phyloP scores from a whole-genome alignment of 2,888 invertebrate genomes.

The Meta bourneti region DNA sequence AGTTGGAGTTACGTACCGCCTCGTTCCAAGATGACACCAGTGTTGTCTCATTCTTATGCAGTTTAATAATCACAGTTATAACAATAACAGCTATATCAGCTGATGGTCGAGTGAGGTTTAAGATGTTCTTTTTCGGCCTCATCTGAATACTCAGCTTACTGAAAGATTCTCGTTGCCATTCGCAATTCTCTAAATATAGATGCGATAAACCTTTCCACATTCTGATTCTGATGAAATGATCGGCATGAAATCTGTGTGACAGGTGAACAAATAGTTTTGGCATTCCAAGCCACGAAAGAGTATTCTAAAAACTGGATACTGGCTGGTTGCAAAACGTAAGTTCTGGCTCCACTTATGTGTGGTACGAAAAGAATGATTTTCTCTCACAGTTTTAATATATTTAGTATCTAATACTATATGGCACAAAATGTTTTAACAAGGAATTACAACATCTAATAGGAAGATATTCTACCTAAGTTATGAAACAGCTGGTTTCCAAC shows the following conservation, averaged over 20 bases:
- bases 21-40: too few species aligned
- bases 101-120: neutral
- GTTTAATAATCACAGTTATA: neutral
- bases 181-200: slow-evolving; percentile 16
- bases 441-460: too few species aligned
- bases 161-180: neutral
- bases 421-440: too few species aligned
- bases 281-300: neutral
- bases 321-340: neutral
- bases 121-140: neutral
- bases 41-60: neutral
- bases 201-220: neutral
- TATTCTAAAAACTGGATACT: neutral
- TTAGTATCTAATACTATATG: too few species aligned
- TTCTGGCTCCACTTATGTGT: too few species aligned
- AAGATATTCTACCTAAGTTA: too few species aligned
- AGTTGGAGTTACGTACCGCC: too few species aligned
- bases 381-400: too few species aligned
- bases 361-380: too few species aligned
- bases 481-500: too few species aligned
- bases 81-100: neutral
- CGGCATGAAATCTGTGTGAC: neutral
- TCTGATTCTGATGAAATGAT: neutral
- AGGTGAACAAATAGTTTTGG: slow-evolving; percentile 10
- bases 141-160: slow-evolving; percentile 1